phyloP scores from a whole-genome alignment of 92 coral and sea anemone genomes.

The Paragorgia papillata region DNA sequence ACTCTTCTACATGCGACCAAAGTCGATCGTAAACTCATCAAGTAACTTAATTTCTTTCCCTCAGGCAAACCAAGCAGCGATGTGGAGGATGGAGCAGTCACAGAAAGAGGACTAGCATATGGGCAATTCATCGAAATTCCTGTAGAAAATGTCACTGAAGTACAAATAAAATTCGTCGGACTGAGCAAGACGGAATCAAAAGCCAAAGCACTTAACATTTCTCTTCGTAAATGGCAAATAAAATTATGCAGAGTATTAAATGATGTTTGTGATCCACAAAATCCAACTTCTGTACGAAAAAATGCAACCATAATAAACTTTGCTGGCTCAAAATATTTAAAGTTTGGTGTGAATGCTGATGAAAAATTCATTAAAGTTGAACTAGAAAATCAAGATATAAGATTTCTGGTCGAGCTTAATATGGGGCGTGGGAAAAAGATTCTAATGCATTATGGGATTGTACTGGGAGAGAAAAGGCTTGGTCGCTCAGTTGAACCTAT shows the following conservation, averaged over 20 bases:
- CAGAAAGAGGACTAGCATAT: neutral
- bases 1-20: too few relatives aligned
- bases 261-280: neutral
- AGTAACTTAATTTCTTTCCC: too few relatives aligned
- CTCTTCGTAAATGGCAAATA: conserved; percentile 1
- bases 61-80: neutral
- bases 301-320: neutral
- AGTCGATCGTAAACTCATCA: too few relatives aligned
- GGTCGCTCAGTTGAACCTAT: neutral
- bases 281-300: neutral
- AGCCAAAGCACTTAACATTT: neutral
- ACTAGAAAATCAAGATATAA: neutral
- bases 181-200: neutral
- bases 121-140: conserved; percentile 1
- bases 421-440: neutral
- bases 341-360: neutral
- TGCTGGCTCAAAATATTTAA: conserved; percentile 2
- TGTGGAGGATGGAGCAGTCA: neutral
- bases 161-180: conserved; percentile 3
- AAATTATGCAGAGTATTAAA: neutral
- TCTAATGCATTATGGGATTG: conserved; percentile 3
- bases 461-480: neutral
- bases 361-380: neutral
- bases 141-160: neutral
- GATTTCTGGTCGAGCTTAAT: conserved; percentile 1